phyloP scores from a whole-genome alignment of 1,140 invertebrate species.

The Reticulitermes speratus region DNA sequence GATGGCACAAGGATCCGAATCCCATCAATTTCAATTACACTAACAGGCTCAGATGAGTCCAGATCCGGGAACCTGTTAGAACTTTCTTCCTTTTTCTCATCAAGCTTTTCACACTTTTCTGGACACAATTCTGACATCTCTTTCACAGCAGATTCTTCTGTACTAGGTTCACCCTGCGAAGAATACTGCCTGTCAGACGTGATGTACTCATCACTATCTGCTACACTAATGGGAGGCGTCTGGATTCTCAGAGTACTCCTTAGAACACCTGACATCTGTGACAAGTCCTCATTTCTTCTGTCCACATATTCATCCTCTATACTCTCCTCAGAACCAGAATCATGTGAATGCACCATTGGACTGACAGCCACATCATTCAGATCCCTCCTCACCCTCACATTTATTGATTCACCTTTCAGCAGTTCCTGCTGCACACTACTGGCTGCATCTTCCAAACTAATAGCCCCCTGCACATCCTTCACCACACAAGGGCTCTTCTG shows the following conservation, averaged over 20 bases:
- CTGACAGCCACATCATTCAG: background rate
- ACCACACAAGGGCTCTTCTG: background rate
- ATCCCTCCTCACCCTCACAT: background rate
- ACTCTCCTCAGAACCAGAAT: background rate
- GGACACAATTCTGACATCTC: background rate
- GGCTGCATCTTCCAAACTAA: background rate
- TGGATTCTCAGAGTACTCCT: constrained; percentile 5
- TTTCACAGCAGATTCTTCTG: background rate
- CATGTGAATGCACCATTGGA: background rate
- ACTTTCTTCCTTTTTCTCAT: background rate
- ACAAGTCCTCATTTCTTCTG: background rate
- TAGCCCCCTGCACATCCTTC: background rate
- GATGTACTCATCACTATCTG: constrained; percentile 33
- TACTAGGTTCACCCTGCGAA: background rate
- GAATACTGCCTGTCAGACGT: constrained; percentile 8
- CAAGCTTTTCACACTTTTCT: background rate
- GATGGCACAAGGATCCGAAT: constrained; percentile 50
- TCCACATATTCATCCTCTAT: too few relatives aligned
- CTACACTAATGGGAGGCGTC: background rate
- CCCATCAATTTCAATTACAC: constrained; percentile 52
- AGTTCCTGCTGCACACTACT: background rate
- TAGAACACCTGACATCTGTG: background rate
- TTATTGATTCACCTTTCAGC: background rate
- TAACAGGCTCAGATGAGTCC: constrained; percentile 47
- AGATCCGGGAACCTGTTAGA: background rate